Evolutionary conservation across 2,113 vertebrate species (phyloP), one percentile per base, ranked within the genome.

Genomic region (Rattus rattus): DNA sequence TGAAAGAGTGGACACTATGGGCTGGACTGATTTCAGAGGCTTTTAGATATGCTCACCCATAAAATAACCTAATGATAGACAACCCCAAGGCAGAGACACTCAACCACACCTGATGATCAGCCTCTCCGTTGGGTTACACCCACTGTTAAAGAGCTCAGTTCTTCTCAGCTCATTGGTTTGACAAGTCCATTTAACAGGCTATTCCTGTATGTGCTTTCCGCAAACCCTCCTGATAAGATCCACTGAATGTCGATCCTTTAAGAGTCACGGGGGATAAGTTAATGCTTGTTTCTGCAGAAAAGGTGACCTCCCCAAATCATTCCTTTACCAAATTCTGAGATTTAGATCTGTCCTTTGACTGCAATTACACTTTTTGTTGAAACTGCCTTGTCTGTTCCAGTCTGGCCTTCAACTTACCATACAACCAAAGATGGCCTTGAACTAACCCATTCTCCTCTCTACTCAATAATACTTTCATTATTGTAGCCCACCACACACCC

Each of bases 131-230:
- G 0, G 1, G 14, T 49, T 5, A 5, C 0, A 3, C 24, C 65
- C 67, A 10, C 54, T 0, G 1, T 30, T 6, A 20, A 72, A 73
- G 47, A 88, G 16, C 65, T 86, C 20, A n/a, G 65, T 63, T 73
- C 61, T 56, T 49, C 20, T 52, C 2, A 2, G 0, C 33, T 7
- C n/a, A 59, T 13, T 1, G 24, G 26, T 30, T 70, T 19, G 22
- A 28, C 76, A n/a, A 7, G 30, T n/a, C 54, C 7, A 2, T 63
- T n/a, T 22, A 20, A 16, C 2, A 2, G 65, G 56, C 3, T 67
- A 16, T 49, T 36, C 52, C 13, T 13, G 2, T 10, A 0, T 11
- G 43, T 47, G 0, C 0, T 0, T 0, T n/a, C 16, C 49, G 63
- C 19, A 19, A 39, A 11, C n/a, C 5, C 6, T 52, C 30, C n/a